Conservation (phyloP, 1,140 invertebrate genomes). For the Meteorus sp. region DNA sequence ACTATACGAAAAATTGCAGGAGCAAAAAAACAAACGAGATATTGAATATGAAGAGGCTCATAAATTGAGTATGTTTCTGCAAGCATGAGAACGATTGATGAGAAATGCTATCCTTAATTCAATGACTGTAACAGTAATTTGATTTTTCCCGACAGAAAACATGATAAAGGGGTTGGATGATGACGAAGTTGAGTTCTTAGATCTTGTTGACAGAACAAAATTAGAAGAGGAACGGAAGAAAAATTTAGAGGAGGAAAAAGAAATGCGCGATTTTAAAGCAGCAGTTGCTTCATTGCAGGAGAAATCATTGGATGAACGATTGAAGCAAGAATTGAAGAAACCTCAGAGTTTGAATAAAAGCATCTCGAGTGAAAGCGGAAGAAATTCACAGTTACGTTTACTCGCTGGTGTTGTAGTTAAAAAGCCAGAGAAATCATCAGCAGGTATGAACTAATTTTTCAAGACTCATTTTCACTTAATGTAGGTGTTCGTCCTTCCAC, state of each 20-base stretch:
- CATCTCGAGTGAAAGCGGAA: conserved; percentile 40
- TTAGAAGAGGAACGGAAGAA: conserved; percentile 81
- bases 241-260: conserved; percentile 76
- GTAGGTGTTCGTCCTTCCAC: no score
- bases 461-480: no score
- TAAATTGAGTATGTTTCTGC: conserved; percentile 78
- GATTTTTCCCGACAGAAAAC: conserved; percentile 69
- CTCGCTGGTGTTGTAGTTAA: conserved; percentile 65
- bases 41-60: conserved; percentile 93
- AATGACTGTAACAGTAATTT: neutral
- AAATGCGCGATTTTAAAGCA: conserved; percentile 81
- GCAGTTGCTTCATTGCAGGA: conserved; percentile 78
- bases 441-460: conserved; percentile 46
- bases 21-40: conserved; percentile 88
- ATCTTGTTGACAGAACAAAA: conserved; percentile 84
- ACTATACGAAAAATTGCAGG: conserved; percentile 85
- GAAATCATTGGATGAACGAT: conserved; percentile 68
- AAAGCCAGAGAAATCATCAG: conserved; percentile 59
- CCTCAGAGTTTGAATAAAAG: conserved; percentile 44
- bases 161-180: conserved; percentile 93
- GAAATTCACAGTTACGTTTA: conserved; percentile 62
- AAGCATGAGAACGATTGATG: conserved; percentile 5
- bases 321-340: conserved; percentile 62
- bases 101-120: neutral
- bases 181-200: conserved; percentile 92